Evolutionary conservation across 2,888 invertebrate genomes (phyloP), one percentile per base, ranked within the genome.

Genomic region (Nomada fucata): DNA sequence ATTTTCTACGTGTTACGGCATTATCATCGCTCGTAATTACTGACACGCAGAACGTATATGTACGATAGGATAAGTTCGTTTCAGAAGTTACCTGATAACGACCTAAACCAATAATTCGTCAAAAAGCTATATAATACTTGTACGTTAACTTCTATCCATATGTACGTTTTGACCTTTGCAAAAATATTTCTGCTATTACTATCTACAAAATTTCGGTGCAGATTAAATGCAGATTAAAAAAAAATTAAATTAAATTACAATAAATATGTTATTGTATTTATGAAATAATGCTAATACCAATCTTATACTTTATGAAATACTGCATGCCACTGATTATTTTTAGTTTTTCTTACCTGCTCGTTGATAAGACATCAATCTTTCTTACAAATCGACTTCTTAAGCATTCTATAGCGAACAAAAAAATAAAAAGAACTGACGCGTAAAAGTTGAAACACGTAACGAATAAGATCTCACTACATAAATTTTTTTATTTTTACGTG

Each of bases 21-120:
- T 79, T 91, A 91, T 91, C 91, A 84, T 88, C 82, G 87, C 59
- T 83, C 86, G 89, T 91, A 91, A 91, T 91, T 91, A 91, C 90
- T 85, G 90, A 79, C 87, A 88, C 88, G 89, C 86, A 81, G 86
- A 89, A 89, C 89, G 88, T 90, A 83, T 87, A 86, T 83, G 76
- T 83, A 87, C 84, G 90, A 91, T 91, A 91, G 88, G 84, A 85
- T 81, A 86, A 88, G 88, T 89, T 89, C 88, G 89, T 90, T 90
- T 88, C 89, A 89, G 86, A 75, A 86, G 86, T 84, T 74, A 76
- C 85, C 88, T 86, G 91, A 91, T 91, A 91, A 91, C 86, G 85
- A 59, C 60, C 60, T 72, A 74, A 81, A 82, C 84, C 81, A 89
- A 90, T 90, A 87, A 90, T 87, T 86, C 73, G 84, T 73, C 76